phyloP scores from a whole-genome alignment of 2,113 vertebrate genomes.

The Melanotaenia duboulayi region DNA sequence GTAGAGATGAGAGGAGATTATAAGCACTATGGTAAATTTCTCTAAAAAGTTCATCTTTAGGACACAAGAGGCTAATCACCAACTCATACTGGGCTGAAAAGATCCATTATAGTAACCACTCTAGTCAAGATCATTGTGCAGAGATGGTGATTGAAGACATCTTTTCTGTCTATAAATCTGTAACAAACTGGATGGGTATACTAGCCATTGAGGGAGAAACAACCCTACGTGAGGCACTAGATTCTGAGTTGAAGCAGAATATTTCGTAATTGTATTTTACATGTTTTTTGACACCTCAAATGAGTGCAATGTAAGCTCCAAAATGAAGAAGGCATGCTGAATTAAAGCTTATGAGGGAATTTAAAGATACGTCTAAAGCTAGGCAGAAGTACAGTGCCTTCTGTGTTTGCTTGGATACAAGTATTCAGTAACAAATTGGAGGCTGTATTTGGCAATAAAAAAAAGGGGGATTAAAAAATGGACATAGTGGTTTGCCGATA shows the following conservation, averaged over 20 bases:
- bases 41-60: background rate
- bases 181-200: conserved; percentile 16
- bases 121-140: conserved; percentile 9
- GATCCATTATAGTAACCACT: conserved; percentile 3
- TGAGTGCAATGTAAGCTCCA: background rate
- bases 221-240: conserved; percentile 1
- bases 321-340: background rate
- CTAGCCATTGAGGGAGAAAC: conserved; percentile 10
- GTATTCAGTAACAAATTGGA: conserved; percentile 3
- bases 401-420: background rate
- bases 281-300: conserved; percentile 6
- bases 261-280: conserved; percentile 6
- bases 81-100: conserved; percentile 11
- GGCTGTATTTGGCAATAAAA: conserved; percentile 2
- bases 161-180: conserved; percentile 1
- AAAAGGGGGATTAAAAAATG: background rate
- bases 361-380: background rate
- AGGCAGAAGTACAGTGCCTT: background rate
- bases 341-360: conserved; percentile 11
- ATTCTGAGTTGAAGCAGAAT: conserved; percentile 3
- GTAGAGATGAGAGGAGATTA: conserved; percentile 14
- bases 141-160: background rate
- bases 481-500: background rate
- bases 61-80: conserved; percentile 12
- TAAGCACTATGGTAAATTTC: conserved; percentile 11